These are phyloP conservation scores for Stichopus horrens DNA, from an alignment of 53 echinoderm and acorn worm genomes.

Conservation along the genomic window DNA sequence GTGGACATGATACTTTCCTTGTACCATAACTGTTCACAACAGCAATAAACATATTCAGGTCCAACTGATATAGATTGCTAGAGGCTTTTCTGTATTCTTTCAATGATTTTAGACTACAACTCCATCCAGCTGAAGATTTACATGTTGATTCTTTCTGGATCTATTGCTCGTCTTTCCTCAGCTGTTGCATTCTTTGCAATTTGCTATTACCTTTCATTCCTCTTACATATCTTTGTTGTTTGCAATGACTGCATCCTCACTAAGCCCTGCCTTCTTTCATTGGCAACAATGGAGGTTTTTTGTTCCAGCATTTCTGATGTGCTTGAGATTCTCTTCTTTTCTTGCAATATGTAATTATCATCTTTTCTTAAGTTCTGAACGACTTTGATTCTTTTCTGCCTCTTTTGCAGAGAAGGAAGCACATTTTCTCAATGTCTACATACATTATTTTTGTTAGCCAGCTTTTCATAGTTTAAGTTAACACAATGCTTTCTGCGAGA, in stretches of 20 bases:
- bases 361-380: background rate
- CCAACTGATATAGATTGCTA: conserved; percentile 42
- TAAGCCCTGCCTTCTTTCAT: background rate
- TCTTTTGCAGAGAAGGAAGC: background rate
- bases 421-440: background rate
- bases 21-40: conserved; percentile 57
- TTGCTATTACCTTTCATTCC: background rate
- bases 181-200: background rate
- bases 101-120: background rate
- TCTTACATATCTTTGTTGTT: background rate
- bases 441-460: background rate
- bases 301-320: background rate
- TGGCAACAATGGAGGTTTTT: background rate
- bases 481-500: background rate
- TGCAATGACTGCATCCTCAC: background rate
- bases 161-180: background rate
- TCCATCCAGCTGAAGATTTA: too few relatives aligned
- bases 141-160: too few relatives aligned
- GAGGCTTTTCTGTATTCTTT: conserved; percentile 2
- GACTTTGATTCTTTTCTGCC: background rate
- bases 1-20: conserved; percentile 29
- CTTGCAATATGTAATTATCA: background rate
- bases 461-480: background rate
- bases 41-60: conserved; percentile 49
- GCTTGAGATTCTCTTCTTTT: background rate